Percentiles rank a stretch among this genome's conserved stretches.
Conservation (phyloP, 2,113 vertebrate genomes). For the Pterocles orientalis region DNA sequence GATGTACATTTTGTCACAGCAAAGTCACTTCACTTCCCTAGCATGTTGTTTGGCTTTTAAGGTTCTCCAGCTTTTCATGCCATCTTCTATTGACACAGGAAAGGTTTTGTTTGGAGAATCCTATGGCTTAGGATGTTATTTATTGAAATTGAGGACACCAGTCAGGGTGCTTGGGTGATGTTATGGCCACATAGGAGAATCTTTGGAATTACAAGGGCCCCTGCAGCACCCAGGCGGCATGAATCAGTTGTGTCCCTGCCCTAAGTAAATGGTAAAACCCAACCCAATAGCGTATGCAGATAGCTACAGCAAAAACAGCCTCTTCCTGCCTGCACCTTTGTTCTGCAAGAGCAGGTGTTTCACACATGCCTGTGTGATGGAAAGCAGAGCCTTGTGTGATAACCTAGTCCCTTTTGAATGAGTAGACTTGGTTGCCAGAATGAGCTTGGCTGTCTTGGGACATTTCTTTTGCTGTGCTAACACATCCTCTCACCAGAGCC, state of each 20-base stretch:
- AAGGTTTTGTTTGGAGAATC: neutral
- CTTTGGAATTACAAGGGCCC: neutral
- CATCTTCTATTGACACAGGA: neutral
- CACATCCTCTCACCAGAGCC: neutral
- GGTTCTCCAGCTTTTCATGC: neutral
- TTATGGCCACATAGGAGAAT: neutral
- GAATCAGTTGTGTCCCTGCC: neutral
- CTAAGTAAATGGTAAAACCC: neutral
- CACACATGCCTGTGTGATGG: rapidly evolving
- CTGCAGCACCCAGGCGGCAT: neutral
- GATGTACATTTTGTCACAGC: neutral
- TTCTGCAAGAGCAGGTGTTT: neutral
- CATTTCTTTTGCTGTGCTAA: neutral
- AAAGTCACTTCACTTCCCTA: neutral
- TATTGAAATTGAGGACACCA: neutral
- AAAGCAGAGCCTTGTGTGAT: neutral
- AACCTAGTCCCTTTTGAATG: neutral
- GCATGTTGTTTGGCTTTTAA: neutral
- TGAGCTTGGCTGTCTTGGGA: neutral
- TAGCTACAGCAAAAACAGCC: neutral
- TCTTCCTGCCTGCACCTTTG: neutral
- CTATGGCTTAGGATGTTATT: neutral
- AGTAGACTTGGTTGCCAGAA: neutral
- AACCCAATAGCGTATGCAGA: neutral
- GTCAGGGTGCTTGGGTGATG: neutral